Evolutionary conservation across 53 echinoderm and acorn worm species (phyloP), one percentile per base, ranked within the genome.

Genomic region (Apostichopus leukothele): DNA sequence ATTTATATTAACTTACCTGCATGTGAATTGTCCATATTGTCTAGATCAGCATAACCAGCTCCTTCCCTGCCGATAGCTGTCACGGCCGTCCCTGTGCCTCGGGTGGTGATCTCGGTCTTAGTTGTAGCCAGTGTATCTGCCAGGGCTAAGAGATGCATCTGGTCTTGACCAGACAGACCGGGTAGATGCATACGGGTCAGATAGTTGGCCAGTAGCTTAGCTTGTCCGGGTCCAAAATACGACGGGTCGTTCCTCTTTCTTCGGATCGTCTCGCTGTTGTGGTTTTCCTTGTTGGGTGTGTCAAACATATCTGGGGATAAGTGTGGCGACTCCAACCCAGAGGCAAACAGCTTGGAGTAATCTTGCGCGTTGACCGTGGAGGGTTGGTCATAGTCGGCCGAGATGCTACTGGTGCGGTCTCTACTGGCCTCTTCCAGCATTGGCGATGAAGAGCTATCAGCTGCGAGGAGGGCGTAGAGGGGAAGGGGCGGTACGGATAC

Each of bases 111-210:
- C 71, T 99, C 99, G 3, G 99, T 99, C 91, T 95, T 99, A 16
- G 96, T 96, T 3, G 99, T 94, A 8, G 99, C 94, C 10, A 99
- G 90, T 1, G 99, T 99, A 83, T 99, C 95, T 53, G 99, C 99
- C 61, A 99, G 88, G 50, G 99, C 99, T 53, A 99, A 73, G 14
- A 99, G 93, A 79, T 99, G 93, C 99, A 99, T 99, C 92, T 99
- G 99, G 83, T 99, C 99, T 5, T 94, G 88, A 78, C 96, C 94
- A 4, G 96, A 94, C 39, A 99, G 87, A 1, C 99, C 96, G 26
- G 99, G 99, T 26, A 99, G 89, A 73, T 95, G 99, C 92, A 96
- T 95, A 55, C 96, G 95, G 53, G 99, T 99, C 86, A 99, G 91
- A 73, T 99, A 96, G 86, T 96, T 99, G 66, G 99, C 94, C 10